These are phyloP conservation scores for Bradysia coprophila DNA, from an alignment of 1,140 invertebrate genomes.

Conservation along the genomic window DNA sequence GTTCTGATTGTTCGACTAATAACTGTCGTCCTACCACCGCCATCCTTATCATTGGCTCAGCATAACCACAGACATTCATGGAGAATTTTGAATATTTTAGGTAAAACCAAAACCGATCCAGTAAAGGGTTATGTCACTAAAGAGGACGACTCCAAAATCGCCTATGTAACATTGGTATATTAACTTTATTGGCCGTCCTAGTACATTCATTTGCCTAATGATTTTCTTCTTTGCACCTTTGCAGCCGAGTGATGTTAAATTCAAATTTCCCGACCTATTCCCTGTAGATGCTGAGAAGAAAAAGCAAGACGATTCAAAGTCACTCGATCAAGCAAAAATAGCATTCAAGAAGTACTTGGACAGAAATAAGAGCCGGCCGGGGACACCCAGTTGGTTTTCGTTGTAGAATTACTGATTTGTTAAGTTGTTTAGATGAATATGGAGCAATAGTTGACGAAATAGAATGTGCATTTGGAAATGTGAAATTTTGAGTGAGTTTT, in stretches of 20 bases:
- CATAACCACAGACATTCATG: too few relatives aligned
- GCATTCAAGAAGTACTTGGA: constrained; percentile 26
- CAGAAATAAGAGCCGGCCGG: constrained; percentile 27
- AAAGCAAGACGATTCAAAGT: constrained; percentile 27
- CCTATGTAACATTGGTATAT: constrained; percentile 62
- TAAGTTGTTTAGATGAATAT: too few relatives aligned
- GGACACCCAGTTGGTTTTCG: constrained; percentile 38
- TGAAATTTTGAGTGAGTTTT: too few relatives aligned
- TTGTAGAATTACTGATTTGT: too few relatives aligned
- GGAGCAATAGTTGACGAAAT: too few relatives aligned
- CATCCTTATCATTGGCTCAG: too few relatives aligned
- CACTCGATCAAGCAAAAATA: constrained; percentile 26
- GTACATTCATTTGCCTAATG: background rate
- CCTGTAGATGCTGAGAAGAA: constrained; percentile 13
- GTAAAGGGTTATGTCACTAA: constrained; percentile 46
- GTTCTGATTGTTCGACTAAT: too few relatives aligned
- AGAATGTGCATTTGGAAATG: too few relatives aligned
- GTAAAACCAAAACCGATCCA: constrained; percentile 21
- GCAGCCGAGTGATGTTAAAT: constrained; percentile 30
- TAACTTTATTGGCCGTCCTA: background rate
- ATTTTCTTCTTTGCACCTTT: constrained; percentile 11
- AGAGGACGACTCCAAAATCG: constrained; percentile 69
- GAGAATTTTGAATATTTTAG: too few relatives aligned
- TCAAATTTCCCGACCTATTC: constrained; percentile 36
- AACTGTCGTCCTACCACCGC: too few relatives aligned